These are phyloP conservation scores for Tribolium castaneum DNA, from an alignment of 1,140 invertebrate genomes.

Conservation along the genomic window DNA sequence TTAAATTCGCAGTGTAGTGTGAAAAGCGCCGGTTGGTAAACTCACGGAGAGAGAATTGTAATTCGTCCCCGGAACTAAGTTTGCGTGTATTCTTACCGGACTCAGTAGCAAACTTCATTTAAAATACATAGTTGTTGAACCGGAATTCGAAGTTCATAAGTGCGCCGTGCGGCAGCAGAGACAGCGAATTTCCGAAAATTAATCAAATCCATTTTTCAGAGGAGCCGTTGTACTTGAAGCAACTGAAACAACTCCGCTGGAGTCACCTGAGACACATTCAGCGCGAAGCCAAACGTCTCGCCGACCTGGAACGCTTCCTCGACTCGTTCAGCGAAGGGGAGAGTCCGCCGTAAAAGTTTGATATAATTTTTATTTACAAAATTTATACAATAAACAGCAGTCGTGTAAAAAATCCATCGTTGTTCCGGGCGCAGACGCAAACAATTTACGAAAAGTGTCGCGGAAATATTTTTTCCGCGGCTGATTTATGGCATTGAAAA, in stretches of 20 bases:
- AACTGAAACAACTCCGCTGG: constrained; percentile 63
- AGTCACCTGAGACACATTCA: constrained; percentile 65
- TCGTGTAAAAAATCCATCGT: background rate
- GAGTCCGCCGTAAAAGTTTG: constrained; percentile 1
- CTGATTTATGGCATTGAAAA: constrained; percentile 36
- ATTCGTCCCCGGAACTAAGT: background rate
- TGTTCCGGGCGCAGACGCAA: too few species aligned
- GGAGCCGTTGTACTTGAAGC: constrained; percentile 53
- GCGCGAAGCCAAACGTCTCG: constrained; percentile 61
- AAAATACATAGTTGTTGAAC: background rate
- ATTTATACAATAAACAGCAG: constrained; percentile 13
- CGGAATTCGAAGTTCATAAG: background rate
- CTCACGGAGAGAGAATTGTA: background rate
- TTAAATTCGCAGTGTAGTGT: background rate
- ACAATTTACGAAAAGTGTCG: too few species aligned
- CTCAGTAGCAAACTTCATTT: background rate
- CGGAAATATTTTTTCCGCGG: background rate
- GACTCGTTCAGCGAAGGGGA: constrained; percentile 60
- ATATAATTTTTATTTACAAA: constrained; percentile 15
- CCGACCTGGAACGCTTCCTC: constrained; percentile 63
- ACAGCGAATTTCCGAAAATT: background rate
- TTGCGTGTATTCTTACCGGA: background rate
- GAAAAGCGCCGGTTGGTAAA: background rate
- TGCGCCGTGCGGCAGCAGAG: background rate
- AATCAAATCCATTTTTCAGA: constrained; percentile 12